Conservation (phyloP, 2,888 invertebrate genomes). For the Anodontia alba region DNA sequence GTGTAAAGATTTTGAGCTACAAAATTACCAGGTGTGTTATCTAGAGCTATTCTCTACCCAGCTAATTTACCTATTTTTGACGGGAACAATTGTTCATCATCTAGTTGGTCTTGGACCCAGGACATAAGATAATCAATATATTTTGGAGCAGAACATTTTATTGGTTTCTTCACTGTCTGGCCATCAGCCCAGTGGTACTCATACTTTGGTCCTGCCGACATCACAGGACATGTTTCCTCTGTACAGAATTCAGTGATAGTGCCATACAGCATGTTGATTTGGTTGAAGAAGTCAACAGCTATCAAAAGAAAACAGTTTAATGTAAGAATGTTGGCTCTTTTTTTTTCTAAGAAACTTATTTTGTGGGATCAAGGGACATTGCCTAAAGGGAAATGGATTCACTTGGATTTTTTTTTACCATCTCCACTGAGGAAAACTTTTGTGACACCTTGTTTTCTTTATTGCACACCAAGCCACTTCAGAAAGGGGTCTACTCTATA, state of each 20-base stretch:
- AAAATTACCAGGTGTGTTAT: no score
- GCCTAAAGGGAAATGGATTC: no score
- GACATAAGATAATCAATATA: constrained; percentile 99
- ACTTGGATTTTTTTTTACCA: no score
- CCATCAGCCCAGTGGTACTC: constrained; percentile 99
- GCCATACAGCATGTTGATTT: constrained; percentile 99
- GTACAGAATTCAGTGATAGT: constrained; percentile 99
- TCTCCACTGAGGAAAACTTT: no score
- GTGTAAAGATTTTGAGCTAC: no score
- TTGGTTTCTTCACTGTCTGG: constrained; percentile 97
- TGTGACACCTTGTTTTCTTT: no score
- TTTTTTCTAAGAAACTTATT: background rate
- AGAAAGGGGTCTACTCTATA: no score
- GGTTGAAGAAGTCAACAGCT: constrained; percentile 99
- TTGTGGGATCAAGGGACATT: no score
- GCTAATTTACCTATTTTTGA: constrained; percentile 95
- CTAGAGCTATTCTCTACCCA: no score
- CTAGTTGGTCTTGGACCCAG: constrained; percentile 99
- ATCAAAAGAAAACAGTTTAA: constrained; percentile 84
- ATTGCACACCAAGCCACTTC: no score
- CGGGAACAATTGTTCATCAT: constrained; percentile 99
- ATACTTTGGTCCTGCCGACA: constrained; percentile 99
- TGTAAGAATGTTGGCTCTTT: background rate
- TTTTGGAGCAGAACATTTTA: constrained; percentile 99
- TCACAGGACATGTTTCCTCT: constrained; percentile 97